A percentile compares a stretch with the other conserved stretches of the same genome.
phyloP scores from a whole-genome alignment of 2,888 invertebrate genomes.

The Opisthograptis luteolata region DNA sequence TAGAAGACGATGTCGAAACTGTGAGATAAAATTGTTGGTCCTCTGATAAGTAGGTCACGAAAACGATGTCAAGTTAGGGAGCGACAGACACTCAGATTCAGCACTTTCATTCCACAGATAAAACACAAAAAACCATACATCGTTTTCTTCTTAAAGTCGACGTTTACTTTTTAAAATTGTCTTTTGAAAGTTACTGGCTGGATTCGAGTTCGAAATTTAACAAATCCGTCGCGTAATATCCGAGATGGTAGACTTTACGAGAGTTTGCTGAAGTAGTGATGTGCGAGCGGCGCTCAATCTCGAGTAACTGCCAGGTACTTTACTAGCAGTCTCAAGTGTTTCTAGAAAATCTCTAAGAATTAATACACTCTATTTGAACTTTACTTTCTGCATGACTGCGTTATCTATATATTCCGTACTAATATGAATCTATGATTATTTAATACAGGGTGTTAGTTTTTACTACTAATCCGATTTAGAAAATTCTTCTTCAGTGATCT shows the following conservation, averaged over 20 bases:
- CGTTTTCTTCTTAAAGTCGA: background rate
- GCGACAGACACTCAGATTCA: conserved; percentile 41
- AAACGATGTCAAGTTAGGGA: conserved; percentile 48
- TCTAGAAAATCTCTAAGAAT: conserved; percentile 7
- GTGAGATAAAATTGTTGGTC: conserved; percentile 55
- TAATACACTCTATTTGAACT: too few species aligned
- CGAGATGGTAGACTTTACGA: conserved; percentile 15
- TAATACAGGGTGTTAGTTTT: too few species aligned
- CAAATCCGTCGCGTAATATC: conserved; percentile 32
- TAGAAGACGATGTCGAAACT: conserved; percentile 48
- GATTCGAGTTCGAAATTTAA: conserved; percentile 36
- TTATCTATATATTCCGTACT: too few species aligned
- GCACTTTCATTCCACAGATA: conserved; percentile 17
- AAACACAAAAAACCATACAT: conserved; percentile 4
- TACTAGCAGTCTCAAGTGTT: background rate
- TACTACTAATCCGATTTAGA: too few species aligned
- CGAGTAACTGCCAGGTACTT: background rate
- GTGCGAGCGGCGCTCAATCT: conserved; percentile 10
- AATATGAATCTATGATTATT: too few species aligned
- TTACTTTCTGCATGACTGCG: too few species aligned
- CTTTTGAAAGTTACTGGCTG: conserved; percentile 7
- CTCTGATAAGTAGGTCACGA: conserved; percentile 65
- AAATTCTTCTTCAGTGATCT: too few species aligned
- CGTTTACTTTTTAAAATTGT: background rate
- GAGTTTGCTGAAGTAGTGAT: conserved; percentile 8